A percentile compares a stretch with the other conserved stretches of the same genome.
These are phyloP conservation scores for Falco concolor DNA, from an alignment of 2,797 vertebrate species.

Conservation along the genomic window DNA sequence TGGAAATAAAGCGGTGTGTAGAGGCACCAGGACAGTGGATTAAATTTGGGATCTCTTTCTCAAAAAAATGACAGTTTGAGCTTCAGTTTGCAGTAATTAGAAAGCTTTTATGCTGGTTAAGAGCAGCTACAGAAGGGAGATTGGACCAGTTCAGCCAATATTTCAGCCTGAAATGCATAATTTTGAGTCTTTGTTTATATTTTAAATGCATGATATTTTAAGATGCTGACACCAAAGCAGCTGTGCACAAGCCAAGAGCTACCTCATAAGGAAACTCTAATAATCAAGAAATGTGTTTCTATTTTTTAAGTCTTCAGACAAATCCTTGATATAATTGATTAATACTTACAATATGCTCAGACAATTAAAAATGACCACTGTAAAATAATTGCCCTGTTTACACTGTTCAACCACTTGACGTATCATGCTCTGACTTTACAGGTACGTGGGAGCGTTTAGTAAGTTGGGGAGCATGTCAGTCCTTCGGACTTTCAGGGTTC, in stretches of 20 bases:
- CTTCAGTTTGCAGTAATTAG: background rate
- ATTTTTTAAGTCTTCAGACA: background rate
- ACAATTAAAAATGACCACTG: background rate
- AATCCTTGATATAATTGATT: background rate
- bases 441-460: slow-evolving; percentile 82
- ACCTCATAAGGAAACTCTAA: background rate
- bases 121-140: background rate
- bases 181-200: background rate
- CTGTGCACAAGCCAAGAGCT: background rate
- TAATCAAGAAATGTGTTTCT: background rate
- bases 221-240: background rate
- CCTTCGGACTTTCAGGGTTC: slow-evolving; percentile 89
- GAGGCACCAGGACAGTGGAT: background rate
- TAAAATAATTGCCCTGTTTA: background rate
- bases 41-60: background rate
- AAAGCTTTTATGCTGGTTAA: background rate
- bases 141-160: background rate
- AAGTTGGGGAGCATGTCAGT: slow-evolving; percentile 82
- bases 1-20: background rate
- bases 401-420: background rate
- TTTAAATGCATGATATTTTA: background rate
- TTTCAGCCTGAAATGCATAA: background rate
- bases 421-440: slow-evolving; percentile 65
- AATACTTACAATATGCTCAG: background rate
- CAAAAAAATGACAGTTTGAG: background rate